phyloP scores from a whole-genome alignment of 2,888 invertebrate species.

The Cosmia trapezina region DNA sequence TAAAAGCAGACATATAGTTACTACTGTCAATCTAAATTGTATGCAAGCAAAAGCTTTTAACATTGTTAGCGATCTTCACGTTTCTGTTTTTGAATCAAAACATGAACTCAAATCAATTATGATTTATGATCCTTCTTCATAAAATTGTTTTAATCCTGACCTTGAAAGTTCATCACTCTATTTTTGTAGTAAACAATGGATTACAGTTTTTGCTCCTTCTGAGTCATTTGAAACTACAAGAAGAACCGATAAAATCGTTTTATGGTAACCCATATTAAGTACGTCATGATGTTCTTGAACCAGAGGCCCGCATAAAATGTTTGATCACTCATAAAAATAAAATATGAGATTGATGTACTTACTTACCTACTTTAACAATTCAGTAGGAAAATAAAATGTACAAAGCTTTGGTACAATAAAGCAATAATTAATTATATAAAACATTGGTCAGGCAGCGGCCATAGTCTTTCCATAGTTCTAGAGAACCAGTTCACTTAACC shows the following conservation, averaged over 20 bases:
- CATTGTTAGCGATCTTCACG: constrained; percentile 10
- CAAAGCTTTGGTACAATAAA: neutral
- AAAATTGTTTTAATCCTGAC: constrained; percentile 40
- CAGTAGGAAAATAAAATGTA: constrained; percentile 8
- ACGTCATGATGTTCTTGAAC: constrained; percentile 41
- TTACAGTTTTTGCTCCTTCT: constrained; percentile 43
- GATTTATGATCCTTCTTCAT: neutral
- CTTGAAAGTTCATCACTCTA: constrained; percentile 51
- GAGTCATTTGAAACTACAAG: constrained; percentile 60
- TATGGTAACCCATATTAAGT: constrained; percentile 41
- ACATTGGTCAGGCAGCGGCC: too few relatives aligned
- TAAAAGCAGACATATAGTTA: too few relatives aligned
- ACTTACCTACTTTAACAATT: constrained; percentile 24
- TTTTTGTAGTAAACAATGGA: constrained; percentile 43
- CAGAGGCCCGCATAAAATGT: constrained; percentile 45
- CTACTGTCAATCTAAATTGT: constrained; percentile 8
- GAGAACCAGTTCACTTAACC: neutral
- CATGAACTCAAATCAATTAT: constrained; percentile 12
- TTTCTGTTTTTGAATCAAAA: constrained; percentile 28
- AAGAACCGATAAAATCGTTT: constrained; percentile 46
- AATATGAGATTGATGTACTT: constrained; percentile 34
- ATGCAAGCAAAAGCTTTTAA: constrained; percentile 45
- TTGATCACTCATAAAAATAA: constrained; percentile 34
- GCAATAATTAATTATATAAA: neutral
- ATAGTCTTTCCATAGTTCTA: too few relatives aligned